A percentile compares a stretch with the other conserved stretches of the same genome.
These are phyloP conservation scores for Calypte anna DNA, from an alignment of 2,113 vertebrate genomes.

Conservation along the genomic window DNA sequence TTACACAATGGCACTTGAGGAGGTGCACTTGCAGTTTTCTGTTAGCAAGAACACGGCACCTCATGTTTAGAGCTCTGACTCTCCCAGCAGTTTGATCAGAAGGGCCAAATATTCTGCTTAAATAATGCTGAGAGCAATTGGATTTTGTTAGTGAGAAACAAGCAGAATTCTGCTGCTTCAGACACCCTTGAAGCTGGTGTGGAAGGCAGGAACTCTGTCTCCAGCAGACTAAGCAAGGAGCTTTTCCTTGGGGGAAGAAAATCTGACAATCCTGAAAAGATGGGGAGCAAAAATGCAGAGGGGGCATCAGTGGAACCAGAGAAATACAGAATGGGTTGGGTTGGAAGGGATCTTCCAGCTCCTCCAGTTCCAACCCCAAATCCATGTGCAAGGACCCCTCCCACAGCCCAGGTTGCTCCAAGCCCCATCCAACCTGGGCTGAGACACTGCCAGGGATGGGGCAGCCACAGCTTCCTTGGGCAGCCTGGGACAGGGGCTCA, in stretches of 20 bases:
- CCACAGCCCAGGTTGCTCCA: no score
- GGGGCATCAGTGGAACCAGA: no score
- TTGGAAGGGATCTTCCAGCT: no score
- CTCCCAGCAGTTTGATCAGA: fast-evolving
- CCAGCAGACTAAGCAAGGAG: neutral
- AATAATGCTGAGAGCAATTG: fast-evolving
- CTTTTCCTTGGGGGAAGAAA: neutral
- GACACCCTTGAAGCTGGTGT: neutral
- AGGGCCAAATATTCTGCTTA: neutral
- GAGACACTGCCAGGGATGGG: no score
- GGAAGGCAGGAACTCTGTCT: neutral
- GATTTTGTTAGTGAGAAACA: neutral
- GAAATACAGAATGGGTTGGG: no score
- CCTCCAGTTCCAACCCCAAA: no score
- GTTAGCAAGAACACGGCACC: neutral
- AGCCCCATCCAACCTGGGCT: no score
- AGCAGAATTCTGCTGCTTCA: neutral
- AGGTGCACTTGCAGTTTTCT: neutral
- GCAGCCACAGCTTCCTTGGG: no score
- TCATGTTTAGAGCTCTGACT: fast-evolving
- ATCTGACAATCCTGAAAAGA: neutral
- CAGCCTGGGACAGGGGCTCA: no score
- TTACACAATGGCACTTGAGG: neutral
- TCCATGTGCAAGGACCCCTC: no score
- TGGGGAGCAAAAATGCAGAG: neutral